Conservation (phyloP, 2,888 invertebrate genomes). For the Stratiomys singularior region DNA sequence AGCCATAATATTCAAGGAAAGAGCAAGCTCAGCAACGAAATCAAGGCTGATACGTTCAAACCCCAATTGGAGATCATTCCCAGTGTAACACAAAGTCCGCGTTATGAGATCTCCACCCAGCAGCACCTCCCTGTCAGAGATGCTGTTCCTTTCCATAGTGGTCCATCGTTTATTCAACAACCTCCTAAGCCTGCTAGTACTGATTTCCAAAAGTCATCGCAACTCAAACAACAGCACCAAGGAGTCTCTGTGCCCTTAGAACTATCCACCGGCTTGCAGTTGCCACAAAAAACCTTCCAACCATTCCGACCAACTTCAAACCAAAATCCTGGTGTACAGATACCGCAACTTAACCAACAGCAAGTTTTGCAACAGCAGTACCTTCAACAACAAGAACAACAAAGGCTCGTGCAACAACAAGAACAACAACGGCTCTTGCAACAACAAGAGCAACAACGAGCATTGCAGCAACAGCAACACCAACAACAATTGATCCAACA, state of each 20-base stretch:
- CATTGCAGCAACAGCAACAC: constrained; percentile 43
- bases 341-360: constrained; percentile 40
- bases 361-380: constrained; percentile 54
- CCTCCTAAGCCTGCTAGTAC: constrained; percentile 51
- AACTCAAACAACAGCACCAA: constrained; percentile 56
- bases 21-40: constrained; percentile 43
- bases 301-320: constrained; percentile 55
- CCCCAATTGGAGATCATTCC: constrained; percentile 65
- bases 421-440: constrained; percentile 31
- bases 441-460: constrained; percentile 50
- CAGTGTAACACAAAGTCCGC: constrained; percentile 57
- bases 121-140: constrained; percentile 71
- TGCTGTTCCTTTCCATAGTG: constrained; percentile 65
- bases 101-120: constrained; percentile 62
- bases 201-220: constrained; percentile 62
- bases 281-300: constrained; percentile 59
- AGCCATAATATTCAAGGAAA: constrained; percentile 54
- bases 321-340: background rate
- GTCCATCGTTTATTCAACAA: constrained; percentile 54
- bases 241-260: constrained; percentile 55
- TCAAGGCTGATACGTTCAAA: constrained; percentile 57
- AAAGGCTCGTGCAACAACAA: constrained; percentile 32
- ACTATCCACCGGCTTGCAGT: constrained; percentile 57
- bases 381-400: constrained; percentile 55
- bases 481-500: constrained; percentile 35